These are phyloP conservation scores for Rutilus rutilus DNA, from an alignment of 2,113 vertebrate genomes.

Conservation along the genomic window DNA sequence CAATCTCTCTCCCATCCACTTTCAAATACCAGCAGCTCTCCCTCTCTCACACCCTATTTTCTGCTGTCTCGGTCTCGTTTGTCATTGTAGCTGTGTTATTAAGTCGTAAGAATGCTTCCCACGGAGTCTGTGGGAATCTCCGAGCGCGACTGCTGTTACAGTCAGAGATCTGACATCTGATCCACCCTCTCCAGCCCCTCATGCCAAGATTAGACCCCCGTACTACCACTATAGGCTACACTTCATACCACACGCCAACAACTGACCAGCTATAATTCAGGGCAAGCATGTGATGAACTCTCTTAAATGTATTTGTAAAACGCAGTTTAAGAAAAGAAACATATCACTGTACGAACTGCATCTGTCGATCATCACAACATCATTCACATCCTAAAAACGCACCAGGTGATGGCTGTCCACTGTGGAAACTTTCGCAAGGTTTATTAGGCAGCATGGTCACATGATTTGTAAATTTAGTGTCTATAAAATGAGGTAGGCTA, in stretches of 20 bases:
- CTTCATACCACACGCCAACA: neutral
- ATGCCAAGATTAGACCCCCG: conserved; percentile 47
- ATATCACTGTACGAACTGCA: neutral
- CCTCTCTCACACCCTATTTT: neutral
- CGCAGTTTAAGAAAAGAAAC: neutral
- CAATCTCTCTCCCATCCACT: neutral
- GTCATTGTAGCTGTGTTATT: conserved; percentile 15
- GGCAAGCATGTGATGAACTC: neutral
- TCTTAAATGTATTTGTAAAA: neutral
- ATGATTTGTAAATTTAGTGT: neutral
- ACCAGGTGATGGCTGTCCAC: no score
- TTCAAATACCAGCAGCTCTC: neutral
- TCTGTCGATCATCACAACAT: neutral
- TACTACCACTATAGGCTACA: neutral
- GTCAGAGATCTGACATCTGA: conserved; percentile 31
- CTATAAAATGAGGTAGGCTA: neutral
- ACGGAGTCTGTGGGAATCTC: conserved; percentile 25
- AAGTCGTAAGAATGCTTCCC: conserved; percentile 30
- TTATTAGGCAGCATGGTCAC: neutral
- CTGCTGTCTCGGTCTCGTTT: neutral
- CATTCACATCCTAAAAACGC: neutral
- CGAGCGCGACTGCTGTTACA: conserved; percentile 10
- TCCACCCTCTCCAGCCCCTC: conserved; percentile 10
- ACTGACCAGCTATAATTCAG: neutral
- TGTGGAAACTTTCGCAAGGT: neutral